A percentile compares a stretch with the other conserved stretches of the same genome.
phyloP scores from a whole-genome alignment of 1,140 invertebrate species.

The Nephila pilipes region DNA sequence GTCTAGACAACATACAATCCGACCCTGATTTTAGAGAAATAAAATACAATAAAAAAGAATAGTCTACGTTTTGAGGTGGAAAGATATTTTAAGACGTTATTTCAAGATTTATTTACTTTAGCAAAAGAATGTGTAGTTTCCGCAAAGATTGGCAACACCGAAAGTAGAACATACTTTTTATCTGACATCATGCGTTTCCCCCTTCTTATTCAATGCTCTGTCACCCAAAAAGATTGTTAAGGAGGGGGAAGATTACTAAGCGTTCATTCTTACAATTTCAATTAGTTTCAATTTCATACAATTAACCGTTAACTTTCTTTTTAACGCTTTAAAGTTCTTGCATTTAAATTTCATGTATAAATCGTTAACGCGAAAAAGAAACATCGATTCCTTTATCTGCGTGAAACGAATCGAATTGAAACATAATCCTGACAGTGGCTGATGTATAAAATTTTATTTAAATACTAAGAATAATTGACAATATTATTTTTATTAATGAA shows the following conservation, averaged over 20 bases:
- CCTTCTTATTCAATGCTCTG: neutral
- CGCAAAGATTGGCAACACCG: neutral
- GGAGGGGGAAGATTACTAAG: neutral
- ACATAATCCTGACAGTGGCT: too few relatives aligned
- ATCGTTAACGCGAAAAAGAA: too few relatives aligned
- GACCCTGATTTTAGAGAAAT: neutral
- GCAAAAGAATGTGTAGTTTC: neutral
- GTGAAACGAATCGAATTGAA: too few relatives aligned
- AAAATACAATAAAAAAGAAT: neutral
- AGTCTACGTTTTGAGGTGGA: neutral
- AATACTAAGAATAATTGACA: too few relatives aligned
- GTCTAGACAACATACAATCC: neutral
- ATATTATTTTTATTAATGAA: too few relatives aligned
- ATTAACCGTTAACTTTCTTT: neutral
- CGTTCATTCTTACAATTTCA: neutral
- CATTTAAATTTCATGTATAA: too few relatives aligned
- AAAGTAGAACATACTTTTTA: neutral
- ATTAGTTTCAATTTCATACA: neutral
- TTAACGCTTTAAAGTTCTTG: too few relatives aligned
- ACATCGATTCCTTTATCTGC: too few relatives aligned
- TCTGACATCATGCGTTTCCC: neutral
- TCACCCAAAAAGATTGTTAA: neutral
- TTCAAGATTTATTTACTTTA: slow-evolving; percentile 27
- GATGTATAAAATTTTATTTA: too few relatives aligned
- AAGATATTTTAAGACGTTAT: slow-evolving; percentile 6